Percentiles rank a stretch among this genome's conserved stretches.
Evolutionary conservation across 1,140 invertebrate genomes (phyloP).

Genomic region (Heliconius himera): DNA sequence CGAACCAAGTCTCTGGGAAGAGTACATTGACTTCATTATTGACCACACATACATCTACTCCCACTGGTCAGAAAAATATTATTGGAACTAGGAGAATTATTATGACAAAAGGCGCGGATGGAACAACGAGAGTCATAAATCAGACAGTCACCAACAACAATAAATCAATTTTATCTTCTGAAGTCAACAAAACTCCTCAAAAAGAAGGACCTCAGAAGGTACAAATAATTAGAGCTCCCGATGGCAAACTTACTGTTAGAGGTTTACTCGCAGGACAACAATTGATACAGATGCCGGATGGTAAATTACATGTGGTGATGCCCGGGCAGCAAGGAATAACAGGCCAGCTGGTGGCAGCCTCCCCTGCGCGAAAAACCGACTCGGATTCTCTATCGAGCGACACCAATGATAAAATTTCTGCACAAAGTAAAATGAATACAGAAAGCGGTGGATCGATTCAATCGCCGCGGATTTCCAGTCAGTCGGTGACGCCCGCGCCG

Average conservation of each 20-base stretch:
- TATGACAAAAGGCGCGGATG: conserved; percentile 91
- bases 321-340: conserved; percentile 69
- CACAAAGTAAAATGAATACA: conserved; percentile 35
- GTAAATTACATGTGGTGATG: conserved; percentile 92
- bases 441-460: conserved; percentile 47
- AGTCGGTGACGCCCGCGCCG: conserved; percentile 49
- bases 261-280: conserved; percentile 97
- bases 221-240: conserved; percentile 93
- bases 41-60: conserved; percentile 81
- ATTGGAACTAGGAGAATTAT: conserved; percentile 88
- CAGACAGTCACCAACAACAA: conserved; percentile 70
- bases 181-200: conserved; percentile 60
- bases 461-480: conserved; percentile 47
- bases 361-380: conserved; percentile 48
- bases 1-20: conserved; percentile 83
- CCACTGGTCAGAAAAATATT: conserved; percentile 85
- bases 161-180: conserved; percentile 51
- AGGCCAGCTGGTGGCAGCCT: conserved; percentile 68
- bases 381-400: conserved; percentile 33
- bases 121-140: conserved; percentile 88
- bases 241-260: conserved; percentile 95
- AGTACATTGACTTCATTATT: conserved; percentile 87
- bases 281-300: conserved; percentile 95
- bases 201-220: conserved; percentile 88
- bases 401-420: conserved; percentile 33